Evolutionary conservation across 2,888 invertebrate species (phyloP), one percentile per base, ranked within the genome.

Genomic region (Danaus chrysippus): DNA sequence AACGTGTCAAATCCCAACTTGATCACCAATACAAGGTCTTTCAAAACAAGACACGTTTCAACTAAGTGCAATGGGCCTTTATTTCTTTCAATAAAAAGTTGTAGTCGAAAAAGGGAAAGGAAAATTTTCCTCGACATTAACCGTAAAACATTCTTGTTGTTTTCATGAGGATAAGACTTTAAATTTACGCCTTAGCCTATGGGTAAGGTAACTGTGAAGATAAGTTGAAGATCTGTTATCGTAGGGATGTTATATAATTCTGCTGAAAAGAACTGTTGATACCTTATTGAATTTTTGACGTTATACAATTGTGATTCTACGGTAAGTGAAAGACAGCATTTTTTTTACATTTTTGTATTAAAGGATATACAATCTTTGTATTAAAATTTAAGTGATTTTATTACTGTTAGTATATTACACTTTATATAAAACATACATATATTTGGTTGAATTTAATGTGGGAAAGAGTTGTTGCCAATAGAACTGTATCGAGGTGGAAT

Each of bases 401-500:
- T 8, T n/a, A 46, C 1, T 10, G 13, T 9, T 8, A 49, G 23
- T 49, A 17, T 10, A 49, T 49, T 54, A 41, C 54, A 43, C 19
- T 43, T 46, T 53, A 64, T 66, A 68, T 66, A 66, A 66, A 43
- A 54, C 58, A 64, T 64, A 63, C 68, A 66, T 68, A 66, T 56
- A 69, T 66, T 68, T 65, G 66, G 63, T 60, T 63, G 59, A 66
- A 64, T 63, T 63, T 68, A 49, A 68, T 64, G 64, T 69, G 64
- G 56, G 63, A 68, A 64, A 56, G 63, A 66, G 66, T 55, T 43
- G 60, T 66, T 69, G 68, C 68, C 69, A 68, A 58, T 58, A 63
- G 63, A 44, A 68, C 63, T 61, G 64, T 64, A 60, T 66, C 64
- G 63, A 66, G 59, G 52, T 58, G 42, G 58, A 63, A 65, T 66